These are phyloP conservation scores for Acrobasis suavella DNA, from an alignment of 2,888 invertebrate species.

Conservation along the genomic window DNA sequence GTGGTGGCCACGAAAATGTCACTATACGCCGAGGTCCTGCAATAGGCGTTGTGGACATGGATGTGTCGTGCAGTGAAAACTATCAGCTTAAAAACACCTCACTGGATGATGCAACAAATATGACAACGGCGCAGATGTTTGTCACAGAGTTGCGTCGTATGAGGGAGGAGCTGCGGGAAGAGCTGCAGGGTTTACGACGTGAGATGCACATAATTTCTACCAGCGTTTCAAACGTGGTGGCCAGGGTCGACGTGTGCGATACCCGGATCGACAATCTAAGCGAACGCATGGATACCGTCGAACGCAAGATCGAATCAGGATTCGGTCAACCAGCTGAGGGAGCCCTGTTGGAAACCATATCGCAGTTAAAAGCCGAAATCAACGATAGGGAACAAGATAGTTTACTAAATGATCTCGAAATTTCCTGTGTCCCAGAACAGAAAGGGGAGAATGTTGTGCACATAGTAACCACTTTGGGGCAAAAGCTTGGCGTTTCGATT, in stretches of 20 bases:
- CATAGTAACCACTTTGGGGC: conserved; percentile 3
- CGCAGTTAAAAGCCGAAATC: conserved; percentile 9
- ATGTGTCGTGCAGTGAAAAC: conserved; percentile 2
- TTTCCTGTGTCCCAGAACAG: conserved; percentile 19
- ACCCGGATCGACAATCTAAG: not conserved
- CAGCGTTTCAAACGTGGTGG: not conserved
- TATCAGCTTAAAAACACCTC: not conserved
- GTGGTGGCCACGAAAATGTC: conserved; percentile 5
- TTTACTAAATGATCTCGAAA: conserved; percentile 23
- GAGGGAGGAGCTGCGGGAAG: conserved; percentile 1
- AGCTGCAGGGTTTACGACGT: not conserved
- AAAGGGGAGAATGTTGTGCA: conserved; percentile 11
- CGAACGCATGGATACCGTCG: not conserved
- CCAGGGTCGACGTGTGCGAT: not conserved
- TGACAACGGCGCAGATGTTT: not conserved
- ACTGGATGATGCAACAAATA: not conserved
- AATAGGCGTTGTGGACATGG: not conserved
- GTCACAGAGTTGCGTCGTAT: not conserved
- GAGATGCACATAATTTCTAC: not conserved
- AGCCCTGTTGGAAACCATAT: not conserved
- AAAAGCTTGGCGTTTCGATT: conserved; percentile 15
- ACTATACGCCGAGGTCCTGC: not conserved
- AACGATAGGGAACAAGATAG: conserved; percentile 27
- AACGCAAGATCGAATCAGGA: not conserved
- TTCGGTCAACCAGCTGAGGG: not conserved